Base-by-base conservation (phyloP, 2,113 vertebrate genomes). In the Phodopus roborovskii region DNA sequence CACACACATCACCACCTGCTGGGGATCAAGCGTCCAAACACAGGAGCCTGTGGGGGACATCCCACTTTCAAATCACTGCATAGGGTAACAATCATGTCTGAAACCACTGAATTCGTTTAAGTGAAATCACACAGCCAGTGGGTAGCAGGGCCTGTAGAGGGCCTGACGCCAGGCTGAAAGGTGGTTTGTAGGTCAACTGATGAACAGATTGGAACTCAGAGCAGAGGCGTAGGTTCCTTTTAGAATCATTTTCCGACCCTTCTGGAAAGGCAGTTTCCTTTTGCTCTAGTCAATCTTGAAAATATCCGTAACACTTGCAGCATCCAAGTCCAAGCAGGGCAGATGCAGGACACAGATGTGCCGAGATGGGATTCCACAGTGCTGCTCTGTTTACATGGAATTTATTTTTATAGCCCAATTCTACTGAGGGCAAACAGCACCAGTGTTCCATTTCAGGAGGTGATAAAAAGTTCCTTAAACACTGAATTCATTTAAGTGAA, bases 401-500 rank as follows among this genome's bases (percentile, higher is more conserved):
- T 64, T 45, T 45, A 30, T 73, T 77, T 78, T 92, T 48, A 62
- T 58, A 66, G 84, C 13, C 91, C 16, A 0, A 4, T 81, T 90
- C 56, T 66, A 24, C 62, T 5, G 42, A 77, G 10, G 85, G 91
- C 68, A 26, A 42, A 10, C 0, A 12, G 82, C 11, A 58, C 56
- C 36, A 16, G 48, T 22, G 53, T 62, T 75, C 91, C 58, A 36
- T 70, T 89, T 82, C 36, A 12, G 48, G 91, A 84, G 88, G 91
- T 53, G 82, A 87, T 70, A 86, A 62, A 92, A 92, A 86, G 16
- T 56, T 75, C n/a, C 50, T 92, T 92, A 58, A 87, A 78, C 78
- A 68, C 68, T 79, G 73, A 89, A 79, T 50, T 79, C 58, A 70
- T 39, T 94, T 78, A 62, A 33, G 22, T 86, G 26, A 33, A 30